Evolutionary conservation across 2,113 vertebrate genomes (phyloP).

Genomic region (Atherinomorus stipes): DNA sequence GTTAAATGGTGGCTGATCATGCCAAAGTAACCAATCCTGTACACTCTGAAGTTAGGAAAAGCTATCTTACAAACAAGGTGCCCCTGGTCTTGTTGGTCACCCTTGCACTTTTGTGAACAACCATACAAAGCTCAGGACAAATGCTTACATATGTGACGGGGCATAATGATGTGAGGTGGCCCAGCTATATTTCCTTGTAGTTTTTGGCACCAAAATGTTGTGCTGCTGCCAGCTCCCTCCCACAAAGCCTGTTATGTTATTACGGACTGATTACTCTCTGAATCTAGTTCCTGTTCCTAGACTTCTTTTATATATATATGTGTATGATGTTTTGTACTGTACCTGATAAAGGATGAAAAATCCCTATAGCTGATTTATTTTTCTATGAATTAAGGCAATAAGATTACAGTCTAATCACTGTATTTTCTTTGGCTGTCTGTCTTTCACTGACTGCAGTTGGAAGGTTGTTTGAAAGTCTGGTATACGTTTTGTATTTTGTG

Average conservation of each 20-base stretch:
- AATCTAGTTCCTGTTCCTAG: slow-evolving; percentile 49
- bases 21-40: slow-evolving; percentile 50
- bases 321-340: slow-evolving; percentile 68
- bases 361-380: slow-evolving; percentile 79
- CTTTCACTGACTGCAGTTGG: slow-evolving; percentile 46
- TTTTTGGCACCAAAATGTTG: slow-evolving; percentile 20
- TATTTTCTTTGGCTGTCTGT: slow-evolving; percentile 59
- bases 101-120: slow-evolving; percentile 27
- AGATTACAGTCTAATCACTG: slow-evolving; percentile 77
- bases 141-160: slow-evolving; percentile 20
- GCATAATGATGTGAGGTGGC: slow-evolving; percentile 13
- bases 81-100: slow-evolving; percentile 7
- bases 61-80: slow-evolving; percentile 28
- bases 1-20: slow-evolving; percentile 31
- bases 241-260: slow-evolving; percentile 14
- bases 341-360: slow-evolving; percentile 56
- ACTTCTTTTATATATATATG: slow-evolving; percentile 4
- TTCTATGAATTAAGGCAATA: slow-evolving; percentile 73
- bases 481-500: slow-evolving; percentile 27
- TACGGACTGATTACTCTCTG: slow-evolving; percentile 32
- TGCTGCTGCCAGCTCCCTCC: slow-evolving; percentile 27
- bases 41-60: slow-evolving; percentile 28
- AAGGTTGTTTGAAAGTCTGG: slow-evolving; percentile 22
- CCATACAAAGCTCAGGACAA: slow-evolving; percentile 50
- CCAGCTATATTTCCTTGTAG: not conserved